Evolutionary conservation across 2,888 invertebrate species (phyloP).

Genomic region (Cataglyphis cursor): DNA sequence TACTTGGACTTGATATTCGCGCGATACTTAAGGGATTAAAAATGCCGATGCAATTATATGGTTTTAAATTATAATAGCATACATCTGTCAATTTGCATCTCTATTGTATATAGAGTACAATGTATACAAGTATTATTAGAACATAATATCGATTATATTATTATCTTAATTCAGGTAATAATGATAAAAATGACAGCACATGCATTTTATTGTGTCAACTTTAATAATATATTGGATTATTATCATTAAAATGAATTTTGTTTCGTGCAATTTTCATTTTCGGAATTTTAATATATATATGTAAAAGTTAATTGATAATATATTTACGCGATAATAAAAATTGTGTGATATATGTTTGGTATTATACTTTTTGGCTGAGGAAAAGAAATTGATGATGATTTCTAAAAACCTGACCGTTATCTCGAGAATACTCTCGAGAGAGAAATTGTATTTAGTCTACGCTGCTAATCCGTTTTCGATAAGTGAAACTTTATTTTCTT

Average conservation of each 20-base stretch:
- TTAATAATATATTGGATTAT: not conserved
- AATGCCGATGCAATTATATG: not conserved
- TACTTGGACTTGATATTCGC: not conserved
- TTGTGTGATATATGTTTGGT: not conserved
- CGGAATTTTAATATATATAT: not conserved
- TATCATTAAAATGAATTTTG: not conserved
- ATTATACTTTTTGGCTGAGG: not conserved
- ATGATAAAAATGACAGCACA: not conserved
- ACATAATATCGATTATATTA: not conserved
- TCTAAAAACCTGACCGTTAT: not conserved
- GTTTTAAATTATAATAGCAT: not conserved
- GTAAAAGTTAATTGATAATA: not conserved
- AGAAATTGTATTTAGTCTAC: not conserved
- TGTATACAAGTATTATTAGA: not conserved
- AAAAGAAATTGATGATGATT: not conserved
- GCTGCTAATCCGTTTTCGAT: slow-evolving; percentile 40
- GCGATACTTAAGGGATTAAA: slow-evolving; percentile 17
- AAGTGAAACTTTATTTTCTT: slow-evolving; percentile 10
- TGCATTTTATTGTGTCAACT: not conserved
- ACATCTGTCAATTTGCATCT: not conserved
- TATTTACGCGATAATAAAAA: no score
- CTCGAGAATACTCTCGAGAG: not conserved
- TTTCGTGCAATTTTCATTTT: not conserved
- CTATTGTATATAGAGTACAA: not conserved
- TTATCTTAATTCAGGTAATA: not conserved